A percentile compares a stretch with the other conserved stretches of the same genome.
Evolutionary conservation across 2,113 vertebrate genomes (phyloP).

Genomic region (Mastomys natalensis): DNA sequence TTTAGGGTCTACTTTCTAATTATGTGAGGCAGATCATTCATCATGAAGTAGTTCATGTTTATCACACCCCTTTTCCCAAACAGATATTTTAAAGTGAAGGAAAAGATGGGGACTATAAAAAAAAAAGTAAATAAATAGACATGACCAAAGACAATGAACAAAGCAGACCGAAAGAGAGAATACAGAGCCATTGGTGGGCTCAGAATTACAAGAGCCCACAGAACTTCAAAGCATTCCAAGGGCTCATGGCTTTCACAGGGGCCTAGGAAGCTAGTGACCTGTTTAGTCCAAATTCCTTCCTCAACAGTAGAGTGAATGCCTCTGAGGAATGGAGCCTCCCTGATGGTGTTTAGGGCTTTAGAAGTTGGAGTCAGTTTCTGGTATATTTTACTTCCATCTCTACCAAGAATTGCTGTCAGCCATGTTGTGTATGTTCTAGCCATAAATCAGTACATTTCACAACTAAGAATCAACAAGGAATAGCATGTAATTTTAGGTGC

Average conservation of each 20-base stretch:
- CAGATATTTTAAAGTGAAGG: background rate
- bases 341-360: background rate
- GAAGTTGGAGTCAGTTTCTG: background rate
- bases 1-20: background rate
- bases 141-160: background rate
- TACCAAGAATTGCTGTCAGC: background rate
- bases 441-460: background rate
- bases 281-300: background rate
- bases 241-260: rapidly evolving
- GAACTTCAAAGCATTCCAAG: background rate
- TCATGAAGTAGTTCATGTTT: background rate
- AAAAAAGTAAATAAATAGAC: background rate
- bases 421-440: background rate
- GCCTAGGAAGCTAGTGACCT: background rate
- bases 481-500: background rate
- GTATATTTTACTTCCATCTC: background rate
- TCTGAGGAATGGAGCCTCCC: background rate
- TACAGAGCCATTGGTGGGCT: no score
- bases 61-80: background rate
- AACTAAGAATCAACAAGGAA: background rate
- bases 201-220: no score
- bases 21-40: background rate
- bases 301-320: background rate
- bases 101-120: background rate
- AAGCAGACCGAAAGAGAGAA: background rate